A percentile compares a stretch with the other conserved stretches of the same genome.
Evolutionary conservation across 2,113 vertebrate species (phyloP).

Genomic region (Prionailurus viverrinus): DNA sequence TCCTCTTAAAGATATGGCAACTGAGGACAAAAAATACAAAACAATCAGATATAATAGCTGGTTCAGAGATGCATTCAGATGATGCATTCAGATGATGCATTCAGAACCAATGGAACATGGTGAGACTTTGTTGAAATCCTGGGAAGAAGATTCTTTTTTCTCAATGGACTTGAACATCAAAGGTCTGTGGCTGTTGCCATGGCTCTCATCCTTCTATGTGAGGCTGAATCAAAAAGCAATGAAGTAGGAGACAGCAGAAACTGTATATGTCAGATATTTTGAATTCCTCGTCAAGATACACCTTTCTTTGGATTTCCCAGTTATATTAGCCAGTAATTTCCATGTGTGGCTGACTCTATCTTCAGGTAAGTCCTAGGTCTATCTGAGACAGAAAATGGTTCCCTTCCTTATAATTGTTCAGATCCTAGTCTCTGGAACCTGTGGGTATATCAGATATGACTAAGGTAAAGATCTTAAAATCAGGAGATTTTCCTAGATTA

Average conservation of each 20-base stretch:
- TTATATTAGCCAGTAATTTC: neutral
- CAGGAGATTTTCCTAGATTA: neutral
- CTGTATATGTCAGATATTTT: neutral
- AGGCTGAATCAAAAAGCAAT: neutral
- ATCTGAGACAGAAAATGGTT: neutral
- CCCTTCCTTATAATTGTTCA: neutral
- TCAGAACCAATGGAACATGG: neutral
- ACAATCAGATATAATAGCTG: neutral
- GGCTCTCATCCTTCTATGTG: accelerated
- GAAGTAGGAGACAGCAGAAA: neutral
- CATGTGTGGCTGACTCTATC: neutral
- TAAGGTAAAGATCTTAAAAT: neutral
- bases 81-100: neutral
- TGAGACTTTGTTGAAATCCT: neutral
- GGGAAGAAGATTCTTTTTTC: neutral
- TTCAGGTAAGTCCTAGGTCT: neutral
- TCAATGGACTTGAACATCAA: neutral
- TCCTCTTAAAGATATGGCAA: neutral
- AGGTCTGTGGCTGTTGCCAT: neutral
- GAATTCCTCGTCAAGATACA: neutral
- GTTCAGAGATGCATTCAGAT: accelerated
- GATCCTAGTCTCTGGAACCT: neutral
- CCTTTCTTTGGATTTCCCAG: neutral
- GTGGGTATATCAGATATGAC: neutral
- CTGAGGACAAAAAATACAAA: neutral